phyloP scores from a whole-genome alignment of 2,888 invertebrate genomes.

The Diadegma fenestrale region DNA sequence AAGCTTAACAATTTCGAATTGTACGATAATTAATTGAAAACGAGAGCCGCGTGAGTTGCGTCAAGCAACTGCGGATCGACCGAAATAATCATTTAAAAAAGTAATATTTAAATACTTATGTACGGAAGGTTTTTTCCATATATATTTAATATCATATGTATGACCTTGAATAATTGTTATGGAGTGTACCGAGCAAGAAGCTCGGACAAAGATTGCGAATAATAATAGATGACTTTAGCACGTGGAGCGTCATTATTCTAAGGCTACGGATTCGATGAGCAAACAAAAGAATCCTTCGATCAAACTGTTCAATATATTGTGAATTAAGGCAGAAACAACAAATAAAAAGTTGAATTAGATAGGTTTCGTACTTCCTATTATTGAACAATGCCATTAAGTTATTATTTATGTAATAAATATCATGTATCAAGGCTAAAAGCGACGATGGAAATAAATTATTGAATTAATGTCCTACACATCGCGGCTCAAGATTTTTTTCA shows the following conservation, averaged over 20 bases:
- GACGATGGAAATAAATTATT: slow-evolving; percentile 79
- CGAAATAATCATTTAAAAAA: slow-evolving; percentile 15
- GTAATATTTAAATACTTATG: slow-evolving; percentile 60
- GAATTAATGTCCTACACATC: slow-evolving; percentile 62
- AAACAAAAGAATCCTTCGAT: slow-evolving; percentile 58
- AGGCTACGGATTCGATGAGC: slow-evolving; percentile 71
- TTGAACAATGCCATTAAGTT: slow-evolving; percentile 77
- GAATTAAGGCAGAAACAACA: slow-evolving; percentile 71
- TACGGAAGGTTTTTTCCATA: slow-evolving; percentile 69
- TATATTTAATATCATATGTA: slow-evolving; percentile 20
- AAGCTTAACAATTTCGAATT: slow-evolving; percentile 43
- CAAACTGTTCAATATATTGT: slow-evolving; percentile 24
- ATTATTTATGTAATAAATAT: slow-evolving; percentile 75
- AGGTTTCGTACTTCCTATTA: slow-evolving; percentile 80
- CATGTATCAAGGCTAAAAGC: slow-evolving; percentile 76
- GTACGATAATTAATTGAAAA: slow-evolving; percentile 17
- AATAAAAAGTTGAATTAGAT: slow-evolving; percentile 73
- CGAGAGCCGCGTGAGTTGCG: slow-evolving; percentile 30
- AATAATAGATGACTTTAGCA: slow-evolving; percentile 68
- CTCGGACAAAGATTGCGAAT: slow-evolving; percentile 54
- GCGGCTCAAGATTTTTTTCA: neutral
- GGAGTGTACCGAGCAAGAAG: slow-evolving; percentile 52
- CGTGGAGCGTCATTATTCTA: slow-evolving; percentile 73
- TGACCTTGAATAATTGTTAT: slow-evolving; percentile 69
- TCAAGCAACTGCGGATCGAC: slow-evolving; percentile 27